Evolutionary conservation across 2,113 vertebrate genomes (phyloP), one percentile per base, ranked within the genome.

Genomic region (Brachypteracias leptosomus): DNA sequence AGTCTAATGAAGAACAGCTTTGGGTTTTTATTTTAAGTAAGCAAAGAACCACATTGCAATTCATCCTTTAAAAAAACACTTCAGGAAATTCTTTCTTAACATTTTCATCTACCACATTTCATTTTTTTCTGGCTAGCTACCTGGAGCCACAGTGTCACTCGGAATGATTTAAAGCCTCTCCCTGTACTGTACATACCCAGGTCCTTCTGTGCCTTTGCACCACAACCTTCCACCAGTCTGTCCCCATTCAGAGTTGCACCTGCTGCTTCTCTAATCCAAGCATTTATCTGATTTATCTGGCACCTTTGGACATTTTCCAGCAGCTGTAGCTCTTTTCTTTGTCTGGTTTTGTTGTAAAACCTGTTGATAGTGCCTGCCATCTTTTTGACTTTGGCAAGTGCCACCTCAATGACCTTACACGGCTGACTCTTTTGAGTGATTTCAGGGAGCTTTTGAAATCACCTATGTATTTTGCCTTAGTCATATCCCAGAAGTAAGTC

Each of bases 111-210:
- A 51, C 46, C 59, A 70, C 14, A 36, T 18, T 71, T 68, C 11
- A 46, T 66, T 88, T 66, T 88, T 73, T 93, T 46, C 47, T 19
- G 7, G 21, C 22, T 81, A 40, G 54, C 26, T 76, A 13, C 18
- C 22, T 24, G 63, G 29, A 89, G 31, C 24, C 68, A 47, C 26
- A 12, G 26, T 42, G 40, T 11, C 36, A 8, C 55, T 26, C 6
- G 6, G 8, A 6, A 6, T 2, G 42, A 51, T 49, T 62, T 24
- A 63, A 59, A 89, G 38, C 16, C 59, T 54, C 31, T 83, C 29
- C 40, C 31, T 59, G 29, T 19, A 24, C 33, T 0, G 0, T 1
- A 5, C 0, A 1, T 11, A 17, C 61, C 10, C 19, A 18, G 65
- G 26, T 31, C 61, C 5, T 3, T 46, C 77, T 28, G 8, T 44